Evolutionary conservation across 2,797 vertebrate species (phyloP).

Genomic region (Myotis pilosus): DNA sequence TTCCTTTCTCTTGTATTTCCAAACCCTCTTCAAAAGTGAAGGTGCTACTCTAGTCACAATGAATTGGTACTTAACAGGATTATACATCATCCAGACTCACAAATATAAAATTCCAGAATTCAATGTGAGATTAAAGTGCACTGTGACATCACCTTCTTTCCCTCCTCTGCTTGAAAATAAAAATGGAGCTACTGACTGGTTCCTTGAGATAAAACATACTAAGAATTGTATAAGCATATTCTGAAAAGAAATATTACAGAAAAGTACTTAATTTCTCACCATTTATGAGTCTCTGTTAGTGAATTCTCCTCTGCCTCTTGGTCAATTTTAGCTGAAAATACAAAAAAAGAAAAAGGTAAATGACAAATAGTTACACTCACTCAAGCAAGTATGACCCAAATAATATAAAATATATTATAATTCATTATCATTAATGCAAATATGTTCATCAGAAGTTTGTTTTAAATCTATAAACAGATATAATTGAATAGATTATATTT

Average conservation of each 20-base stretch:
- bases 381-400: background rate
- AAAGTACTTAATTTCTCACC: conserved; percentile 84
- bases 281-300: conserved; percentile 90
- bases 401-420: background rate
- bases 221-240: background rate
- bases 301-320: conserved; percentile 92
- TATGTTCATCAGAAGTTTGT: background rate
- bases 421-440: background rate
- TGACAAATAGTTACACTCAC: background rate
- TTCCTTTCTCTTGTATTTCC: background rate
- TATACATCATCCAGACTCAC: background rate
- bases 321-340: conserved; percentile 91
- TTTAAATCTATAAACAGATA: background rate
- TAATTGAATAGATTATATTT: background rate
- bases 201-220: background rate
- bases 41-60: background rate
- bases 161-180: conserved; percentile 19
- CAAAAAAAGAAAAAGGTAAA: conserved; percentile 55
- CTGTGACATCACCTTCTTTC: background rate
- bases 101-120: conserved; percentile 19
- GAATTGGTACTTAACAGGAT: background rate
- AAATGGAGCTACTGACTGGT: background rate
- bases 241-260: background rate
- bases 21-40: background rate
- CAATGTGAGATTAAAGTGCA: background rate